A percentile compares a stretch with the other conserved stretches of the same genome.
Evolutionary conservation across 2,797 vertebrate genomes (phyloP).

Genomic region (Rhinophrynus dorsalis): DNA sequence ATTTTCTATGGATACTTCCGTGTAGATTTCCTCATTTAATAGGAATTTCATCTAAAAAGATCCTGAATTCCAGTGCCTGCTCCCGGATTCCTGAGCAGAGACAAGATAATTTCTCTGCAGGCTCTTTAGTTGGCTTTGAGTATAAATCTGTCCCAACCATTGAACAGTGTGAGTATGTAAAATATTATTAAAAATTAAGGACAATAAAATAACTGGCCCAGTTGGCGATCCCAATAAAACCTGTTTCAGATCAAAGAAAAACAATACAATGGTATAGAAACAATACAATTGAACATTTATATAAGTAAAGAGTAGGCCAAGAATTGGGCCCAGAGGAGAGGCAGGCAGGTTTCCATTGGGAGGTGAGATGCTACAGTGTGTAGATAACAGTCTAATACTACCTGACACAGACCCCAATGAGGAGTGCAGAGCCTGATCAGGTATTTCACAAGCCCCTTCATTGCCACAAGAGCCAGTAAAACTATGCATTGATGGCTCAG

Average conservation of each 20-base stretch:
- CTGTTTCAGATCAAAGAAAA: background rate
- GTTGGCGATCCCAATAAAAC: background rate
- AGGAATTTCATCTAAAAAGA: background rate
- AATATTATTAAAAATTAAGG: background rate
- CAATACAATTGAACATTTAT: background rate
- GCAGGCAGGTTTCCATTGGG: background rate
- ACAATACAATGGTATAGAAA: background rate
- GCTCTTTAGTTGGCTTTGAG: too few relatives aligned
- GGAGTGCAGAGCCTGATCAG: background rate
- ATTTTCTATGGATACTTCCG: too few relatives aligned
- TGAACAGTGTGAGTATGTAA: background rate
- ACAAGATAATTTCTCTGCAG: too few relatives aligned
- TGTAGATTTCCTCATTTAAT: too few relatives aligned
- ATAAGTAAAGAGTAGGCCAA: background rate
- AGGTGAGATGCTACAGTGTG: background rate
- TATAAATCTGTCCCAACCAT: too few relatives aligned
- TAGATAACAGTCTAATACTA: constrained; percentile 13
- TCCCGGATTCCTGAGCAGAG: background rate
- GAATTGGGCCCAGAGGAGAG: background rate
- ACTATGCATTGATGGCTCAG: background rate
- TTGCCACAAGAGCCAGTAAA: background rate
- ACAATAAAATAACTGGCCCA: background rate
- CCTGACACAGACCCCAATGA: background rate
- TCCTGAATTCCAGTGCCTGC: background rate
- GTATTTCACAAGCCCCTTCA: background rate